These are phyloP conservation scores for Ciconia boyciana DNA, from an alignment of 2,113 vertebrate genomes.

Conservation along the genomic window DNA sequence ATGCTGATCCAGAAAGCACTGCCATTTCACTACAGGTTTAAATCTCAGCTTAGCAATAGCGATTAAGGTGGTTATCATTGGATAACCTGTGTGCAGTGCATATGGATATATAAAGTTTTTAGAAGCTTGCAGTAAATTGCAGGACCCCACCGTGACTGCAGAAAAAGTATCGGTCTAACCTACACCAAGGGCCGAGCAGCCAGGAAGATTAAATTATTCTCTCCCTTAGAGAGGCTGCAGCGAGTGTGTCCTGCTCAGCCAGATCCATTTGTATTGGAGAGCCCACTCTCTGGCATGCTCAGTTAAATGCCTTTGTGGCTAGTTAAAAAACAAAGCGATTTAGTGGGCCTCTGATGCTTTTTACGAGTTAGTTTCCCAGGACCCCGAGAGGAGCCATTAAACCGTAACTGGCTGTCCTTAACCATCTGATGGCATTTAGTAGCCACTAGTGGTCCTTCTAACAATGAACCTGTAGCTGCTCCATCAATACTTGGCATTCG, in stretches of 20 bases:
- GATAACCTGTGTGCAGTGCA: neutral
- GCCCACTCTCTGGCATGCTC: neutral
- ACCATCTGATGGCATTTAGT: constrained; percentile 43
- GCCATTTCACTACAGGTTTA: neutral
- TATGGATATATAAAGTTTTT: neutral
- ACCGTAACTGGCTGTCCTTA: neutral
- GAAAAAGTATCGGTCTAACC: neutral
- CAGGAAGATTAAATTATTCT: neutral
- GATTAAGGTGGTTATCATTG: neutral
- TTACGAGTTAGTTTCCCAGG: constrained; percentile 43
- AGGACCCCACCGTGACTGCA: neutral
- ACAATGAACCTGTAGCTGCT: neutral
- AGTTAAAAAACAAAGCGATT: neutral
- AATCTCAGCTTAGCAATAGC: neutral
- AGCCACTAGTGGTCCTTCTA: constrained; percentile 30
- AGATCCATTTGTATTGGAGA: neutral
- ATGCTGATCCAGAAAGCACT: neutral
- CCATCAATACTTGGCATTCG: neutral
- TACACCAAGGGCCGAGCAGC: neutral
- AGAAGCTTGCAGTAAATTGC: neutral
- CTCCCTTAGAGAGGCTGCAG: neutral
- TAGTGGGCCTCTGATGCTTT: neutral
- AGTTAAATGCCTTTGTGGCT: neutral
- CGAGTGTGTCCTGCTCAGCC: neutral
- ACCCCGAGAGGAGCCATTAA: constrained; percentile 9